phyloP scores from a whole-genome alignment of 2,797 vertebrate species.

The Coluber constrictor region DNA sequence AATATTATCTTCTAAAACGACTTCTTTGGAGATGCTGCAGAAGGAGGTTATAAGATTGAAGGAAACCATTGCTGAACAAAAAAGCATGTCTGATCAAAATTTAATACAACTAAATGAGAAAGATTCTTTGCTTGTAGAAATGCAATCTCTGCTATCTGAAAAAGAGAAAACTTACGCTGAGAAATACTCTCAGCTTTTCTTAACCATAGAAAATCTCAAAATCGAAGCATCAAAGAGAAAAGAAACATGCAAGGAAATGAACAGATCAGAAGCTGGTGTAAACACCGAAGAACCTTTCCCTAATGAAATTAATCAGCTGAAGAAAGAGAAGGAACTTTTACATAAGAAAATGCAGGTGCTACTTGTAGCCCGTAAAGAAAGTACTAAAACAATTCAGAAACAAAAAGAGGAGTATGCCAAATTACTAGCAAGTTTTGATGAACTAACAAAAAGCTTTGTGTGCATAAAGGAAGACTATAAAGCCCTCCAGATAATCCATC shows the following conservation, averaged over 20 bases:
- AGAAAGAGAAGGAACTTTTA: slow-evolving; percentile 73
- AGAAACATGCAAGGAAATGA: slow-evolving; percentile 27
- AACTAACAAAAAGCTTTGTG: slow-evolving; percentile 69
- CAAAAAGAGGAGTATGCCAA: slow-evolving; percentile 63
- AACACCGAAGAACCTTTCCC: background rate
- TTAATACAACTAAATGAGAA: slow-evolving; percentile 68
- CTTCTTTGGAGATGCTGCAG: slow-evolving; percentile 56
- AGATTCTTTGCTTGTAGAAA: slow-evolving; percentile 60
- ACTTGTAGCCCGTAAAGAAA: slow-evolving; percentile 73
- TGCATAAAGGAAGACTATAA: slow-evolving; percentile 50
- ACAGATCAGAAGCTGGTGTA: slow-evolving; percentile 3
- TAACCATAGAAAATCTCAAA: slow-evolving; percentile 68
- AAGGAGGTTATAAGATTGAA: slow-evolving; percentile 56
- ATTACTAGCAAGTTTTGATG: slow-evolving; percentile 68
- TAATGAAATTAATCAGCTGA: slow-evolving; percentile 52
- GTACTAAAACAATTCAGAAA: slow-evolving; percentile 67
- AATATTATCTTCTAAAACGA: slow-evolving; percentile 57
- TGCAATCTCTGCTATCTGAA: slow-evolving; percentile 63
- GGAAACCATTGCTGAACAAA: slow-evolving; percentile 65
- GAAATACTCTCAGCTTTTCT: slow-evolving; percentile 63
- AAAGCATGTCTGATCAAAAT: slow-evolving; percentile 63
- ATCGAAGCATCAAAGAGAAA: slow-evolving; percentile 59
- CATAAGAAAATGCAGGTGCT: slow-evolving; percentile 78
- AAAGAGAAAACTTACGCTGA: slow-evolving; percentile 59
- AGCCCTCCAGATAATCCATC: slow-evolving; percentile 62